Percentiles rank a stretch among this genome's conserved stretches.
Evolutionary conservation across 2,797 vertebrate species (phyloP).

Genomic region (Cryptoprocta ferox): DNA sequence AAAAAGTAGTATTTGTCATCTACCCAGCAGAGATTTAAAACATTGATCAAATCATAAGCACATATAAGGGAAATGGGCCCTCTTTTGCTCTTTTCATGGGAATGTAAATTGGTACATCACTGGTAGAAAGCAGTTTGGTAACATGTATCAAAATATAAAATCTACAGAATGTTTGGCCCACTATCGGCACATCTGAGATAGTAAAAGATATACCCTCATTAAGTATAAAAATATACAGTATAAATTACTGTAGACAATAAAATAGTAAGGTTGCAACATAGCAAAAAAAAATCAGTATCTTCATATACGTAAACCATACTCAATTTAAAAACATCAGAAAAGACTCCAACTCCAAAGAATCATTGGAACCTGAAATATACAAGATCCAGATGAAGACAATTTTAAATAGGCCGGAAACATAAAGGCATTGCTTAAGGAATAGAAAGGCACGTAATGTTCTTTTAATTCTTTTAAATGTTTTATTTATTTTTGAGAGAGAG

Average conservation of each 20-base stretch:
- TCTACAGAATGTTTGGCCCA: background rate
- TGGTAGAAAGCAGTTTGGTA: background rate
- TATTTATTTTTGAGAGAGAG: no score
- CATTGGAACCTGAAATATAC: background rate
- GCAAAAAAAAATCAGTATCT: background rate
- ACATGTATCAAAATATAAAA: background rate
- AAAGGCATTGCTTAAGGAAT: background rate
- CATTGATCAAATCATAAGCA: background rate
- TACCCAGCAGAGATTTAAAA: background rate
- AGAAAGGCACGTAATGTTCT: background rate
- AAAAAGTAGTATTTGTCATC: background rate
- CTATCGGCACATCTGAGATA: background rate
- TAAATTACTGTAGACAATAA: background rate
- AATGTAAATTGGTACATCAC: background rate
- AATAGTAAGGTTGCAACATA: background rate
- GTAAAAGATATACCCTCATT: background rate
- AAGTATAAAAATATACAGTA: background rate
- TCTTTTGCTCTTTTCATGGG: background rate
- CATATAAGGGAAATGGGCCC: background rate
- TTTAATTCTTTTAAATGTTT: no score
- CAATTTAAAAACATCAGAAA: conserved; percentile 5
- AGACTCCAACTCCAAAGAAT: background rate
- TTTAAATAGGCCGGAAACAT: background rate
- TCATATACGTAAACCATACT: background rate
- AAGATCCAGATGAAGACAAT: background rate